Conservation (phyloP, 1,140 invertebrate genomes). For the Cydia splendana region DNA sequence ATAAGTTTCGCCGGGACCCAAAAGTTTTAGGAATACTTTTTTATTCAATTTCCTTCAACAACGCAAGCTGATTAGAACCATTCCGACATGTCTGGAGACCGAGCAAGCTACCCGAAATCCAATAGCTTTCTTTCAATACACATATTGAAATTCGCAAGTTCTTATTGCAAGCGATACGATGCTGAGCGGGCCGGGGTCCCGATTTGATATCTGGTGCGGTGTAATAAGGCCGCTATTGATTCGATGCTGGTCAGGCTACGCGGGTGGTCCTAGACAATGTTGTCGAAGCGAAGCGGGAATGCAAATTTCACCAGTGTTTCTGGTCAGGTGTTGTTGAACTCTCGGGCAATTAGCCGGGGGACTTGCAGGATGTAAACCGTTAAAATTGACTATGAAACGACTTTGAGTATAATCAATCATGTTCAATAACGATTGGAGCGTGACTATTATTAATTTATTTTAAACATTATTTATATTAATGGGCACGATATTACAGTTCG, state of each 20-base stretch:
- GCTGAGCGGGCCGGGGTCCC: slow-evolving; percentile 40
- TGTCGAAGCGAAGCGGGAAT: slow-evolving; percentile 68
- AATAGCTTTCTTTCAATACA: slow-evolving; percentile 46
- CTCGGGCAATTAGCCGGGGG: slow-evolving; percentile 39
- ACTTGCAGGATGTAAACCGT: slow-evolving; percentile 35
- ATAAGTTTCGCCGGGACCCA: slow-evolving; percentile 44
- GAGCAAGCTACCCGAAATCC: slow-evolving; percentile 37
- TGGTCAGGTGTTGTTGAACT: slow-evolving; percentile 51
- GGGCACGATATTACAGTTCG: background rate
- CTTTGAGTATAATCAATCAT: slow-evolving; percentile 19
- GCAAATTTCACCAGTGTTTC: slow-evolving; percentile 71
- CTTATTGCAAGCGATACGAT: slow-evolving; percentile 53
- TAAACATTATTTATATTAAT: background rate
- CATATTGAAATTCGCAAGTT: slow-evolving; percentile 52
- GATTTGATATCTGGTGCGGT: slow-evolving; percentile 56
- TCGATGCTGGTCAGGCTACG: slow-evolving; percentile 55
- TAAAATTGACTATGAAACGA: slow-evolving; percentile 38
- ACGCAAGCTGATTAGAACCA: slow-evolving; percentile 19
- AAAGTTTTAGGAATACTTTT: slow-evolving; percentile 42
- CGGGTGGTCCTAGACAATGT: slow-evolving; percentile 73
- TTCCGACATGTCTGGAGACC: slow-evolving; percentile 12
- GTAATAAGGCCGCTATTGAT: slow-evolving; percentile 70
- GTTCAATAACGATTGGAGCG: background rate
- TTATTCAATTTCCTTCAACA: slow-evolving; percentile 38
- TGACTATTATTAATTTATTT: slow-evolving; percentile 9